Evolutionary conservation across 2,888 invertebrate species (phyloP), one percentile per base, ranked within the genome.

Genomic region (Philopedon plagiatum): DNA sequence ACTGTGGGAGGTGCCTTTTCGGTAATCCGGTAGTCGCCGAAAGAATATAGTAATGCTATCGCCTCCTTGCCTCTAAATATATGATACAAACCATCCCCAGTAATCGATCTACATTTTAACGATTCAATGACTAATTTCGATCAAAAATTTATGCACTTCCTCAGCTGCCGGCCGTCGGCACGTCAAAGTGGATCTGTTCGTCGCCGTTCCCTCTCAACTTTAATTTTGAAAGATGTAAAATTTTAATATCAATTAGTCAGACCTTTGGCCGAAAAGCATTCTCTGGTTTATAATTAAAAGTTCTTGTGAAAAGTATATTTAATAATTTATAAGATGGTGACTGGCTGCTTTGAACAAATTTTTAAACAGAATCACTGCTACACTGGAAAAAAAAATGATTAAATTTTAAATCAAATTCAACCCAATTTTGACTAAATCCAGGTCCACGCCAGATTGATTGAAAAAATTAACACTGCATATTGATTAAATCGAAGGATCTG

Each of bases 231-330:
- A 11, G 19, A 57, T 18, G 34, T 34, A 57, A 37, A 37, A 57
- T 18, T 37, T 54, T 29, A 54, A 54, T 7, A 15, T 26, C 15
- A 56, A 57, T 34, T 13, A 34, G 9, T 15, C 19, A 19, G 19
- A 13, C 37, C 32, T 34, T 57, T 57, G 34, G 15, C n/a, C 19
- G 21, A 34, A 57, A 37, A 34, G 56, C 56, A n/a, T 19, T 57
- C 29, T 21, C 13, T 18, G 7, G 54, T 54, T 13, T 15, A 54
- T 54, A 54, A 18, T 54, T 54, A 54, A 54, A 32, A 32, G 26
- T 54, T 54, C n/a, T 18, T 32, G 8, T 3, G 7, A 54, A 51
- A 32, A 13, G 13, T 54, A 54, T n/a, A 32, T 29, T 29, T 34
- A 4, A 18, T 29, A 15, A 32, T 29, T 18, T n/a, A 15, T 34